Percentiles rank a stretch among this genome's conserved stretches.
Evolutionary conservation across 1,140 invertebrate genomes (phyloP).

Genomic region (Eueides isabella): DNA sequence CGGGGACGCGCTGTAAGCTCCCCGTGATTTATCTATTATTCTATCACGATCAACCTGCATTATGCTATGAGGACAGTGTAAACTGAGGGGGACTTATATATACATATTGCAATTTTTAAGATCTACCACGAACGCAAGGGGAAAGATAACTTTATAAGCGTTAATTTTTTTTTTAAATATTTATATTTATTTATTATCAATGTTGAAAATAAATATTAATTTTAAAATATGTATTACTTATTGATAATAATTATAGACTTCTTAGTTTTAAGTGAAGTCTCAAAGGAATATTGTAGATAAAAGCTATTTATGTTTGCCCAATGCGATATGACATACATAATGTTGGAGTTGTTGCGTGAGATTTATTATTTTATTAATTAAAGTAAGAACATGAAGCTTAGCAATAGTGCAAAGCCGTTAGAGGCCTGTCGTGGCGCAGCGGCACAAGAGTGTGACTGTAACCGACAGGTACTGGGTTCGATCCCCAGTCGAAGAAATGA

Average conservation of each 20-base stretch:
- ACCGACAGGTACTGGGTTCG: too few species aligned
- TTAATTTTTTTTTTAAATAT: too few species aligned
- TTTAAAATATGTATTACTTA: too few species aligned
- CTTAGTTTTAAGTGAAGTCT: not conserved
- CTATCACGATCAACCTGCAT: slow-evolving; percentile 13
- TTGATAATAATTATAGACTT: not conserved
- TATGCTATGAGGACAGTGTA: not conserved
- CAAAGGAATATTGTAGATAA: not conserved
- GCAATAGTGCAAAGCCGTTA: too few species aligned
- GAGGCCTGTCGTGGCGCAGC: too few species aligned
- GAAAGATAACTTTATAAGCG: not conserved
- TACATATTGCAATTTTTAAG: not conserved
- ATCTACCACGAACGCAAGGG: not conserved
- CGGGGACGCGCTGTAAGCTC: not conserved
- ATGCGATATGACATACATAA: not conserved
- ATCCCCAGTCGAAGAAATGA: too few species aligned
- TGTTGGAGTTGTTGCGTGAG: not conserved
- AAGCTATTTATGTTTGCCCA: not conserved
- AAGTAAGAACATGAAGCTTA: too few species aligned
- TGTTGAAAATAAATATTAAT: too few species aligned
- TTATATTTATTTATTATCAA: too few species aligned
- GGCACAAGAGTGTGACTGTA: too few species aligned
- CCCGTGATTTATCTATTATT: slow-evolving; percentile 9
- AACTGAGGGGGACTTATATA: not conserved
- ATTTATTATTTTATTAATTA: not conserved